These are phyloP conservation scores for Paradoxurus hermaphroditus DNA, from an alignment of 2,113 vertebrate genomes.

Conservation along the genomic window DNA sequence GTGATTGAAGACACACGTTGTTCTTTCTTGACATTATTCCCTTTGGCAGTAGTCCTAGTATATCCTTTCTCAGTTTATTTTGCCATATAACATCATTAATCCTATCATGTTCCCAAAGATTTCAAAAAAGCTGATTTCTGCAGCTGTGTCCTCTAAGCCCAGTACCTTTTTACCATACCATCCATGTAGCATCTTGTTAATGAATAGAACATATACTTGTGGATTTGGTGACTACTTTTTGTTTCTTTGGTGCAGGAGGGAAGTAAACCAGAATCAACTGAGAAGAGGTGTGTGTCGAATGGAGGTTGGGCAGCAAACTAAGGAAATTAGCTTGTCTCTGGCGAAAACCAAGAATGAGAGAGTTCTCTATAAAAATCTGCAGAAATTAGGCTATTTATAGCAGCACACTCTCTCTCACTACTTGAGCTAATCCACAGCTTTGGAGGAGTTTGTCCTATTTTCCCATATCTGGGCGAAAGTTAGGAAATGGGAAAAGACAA, in stretches of 20 bases:
- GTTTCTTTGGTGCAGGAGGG: neutral
- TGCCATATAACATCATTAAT: neutral
- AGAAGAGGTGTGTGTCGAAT: neutral
- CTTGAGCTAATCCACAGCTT: neutral
- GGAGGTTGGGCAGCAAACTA: neutral
- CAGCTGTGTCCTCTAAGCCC: neutral
- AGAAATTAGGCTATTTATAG: neutral
- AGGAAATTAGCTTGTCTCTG: neutral
- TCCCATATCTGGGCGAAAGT: neutral
- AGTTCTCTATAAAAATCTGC: neutral
- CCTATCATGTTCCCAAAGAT: neutral
- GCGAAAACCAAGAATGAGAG: neutral
- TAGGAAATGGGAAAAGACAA: neutral
- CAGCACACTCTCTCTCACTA: fast-evolving
- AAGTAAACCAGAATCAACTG: neutral
- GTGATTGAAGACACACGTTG: neutral
- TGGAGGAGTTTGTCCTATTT: neutral
- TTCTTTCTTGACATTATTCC: neutral
- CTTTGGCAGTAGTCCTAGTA: neutral
- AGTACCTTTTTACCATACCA: fast-evolving
- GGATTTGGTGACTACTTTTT: neutral
- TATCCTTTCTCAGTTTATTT: neutral
- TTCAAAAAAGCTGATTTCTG: neutral
- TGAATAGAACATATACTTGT: neutral
- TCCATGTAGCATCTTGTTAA: neutral